phyloP scores from a whole-genome alignment of 30 jellyfish, hydroid and myxozoan species.

The Hydra vulgaris region DNA sequence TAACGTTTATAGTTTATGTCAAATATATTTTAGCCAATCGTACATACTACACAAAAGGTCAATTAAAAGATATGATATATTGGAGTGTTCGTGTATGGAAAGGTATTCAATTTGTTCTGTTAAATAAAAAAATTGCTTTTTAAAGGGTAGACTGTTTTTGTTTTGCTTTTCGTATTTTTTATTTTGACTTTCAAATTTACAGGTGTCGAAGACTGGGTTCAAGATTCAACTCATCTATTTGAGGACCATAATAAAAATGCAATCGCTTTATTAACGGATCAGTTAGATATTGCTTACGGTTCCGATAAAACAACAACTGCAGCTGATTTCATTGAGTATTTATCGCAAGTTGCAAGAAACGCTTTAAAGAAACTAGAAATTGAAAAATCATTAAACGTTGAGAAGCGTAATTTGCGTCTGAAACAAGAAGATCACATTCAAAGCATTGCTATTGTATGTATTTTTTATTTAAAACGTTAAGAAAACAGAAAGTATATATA shows the following conservation, averaged over 20 bases:
- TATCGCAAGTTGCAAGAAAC: conserved; percentile 14
- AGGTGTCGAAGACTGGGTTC: conserved; percentile 37
- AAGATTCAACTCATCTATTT: conserved; percentile 22
- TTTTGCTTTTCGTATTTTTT: background rate
- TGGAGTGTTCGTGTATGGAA: conserved; percentile 40
- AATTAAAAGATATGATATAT: conserved; percentile 24
- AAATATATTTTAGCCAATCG: conserved; percentile 17
- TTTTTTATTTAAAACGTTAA: background rate
- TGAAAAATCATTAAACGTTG: conserved; percentile 1
- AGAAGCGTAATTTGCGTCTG: background rate
- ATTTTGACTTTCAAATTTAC: no score
- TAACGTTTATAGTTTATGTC: background rate
- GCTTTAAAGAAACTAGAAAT: conserved; percentile 22
- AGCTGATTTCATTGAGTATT: conserved; percentile 12
- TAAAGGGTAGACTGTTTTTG: no score
- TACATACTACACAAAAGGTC: conserved; percentile 30
- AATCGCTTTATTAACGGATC: conserved; percentile 17
- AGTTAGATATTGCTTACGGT: conserved; percentile 5
- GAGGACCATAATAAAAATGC: conserved; percentile 33
- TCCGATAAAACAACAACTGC: conserved; percentile 7
- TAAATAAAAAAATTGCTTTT: no score
- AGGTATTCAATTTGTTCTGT: no score
- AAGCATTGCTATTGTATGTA: conserved; percentile 20
- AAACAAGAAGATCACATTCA: conserved; percentile 20
- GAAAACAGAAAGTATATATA: no score